Evolutionary conservation across 2,888 invertebrate genomes (phyloP), one percentile per base, ranked within the genome.

Genomic region (Chrysotoxum bicinctum): DNA sequence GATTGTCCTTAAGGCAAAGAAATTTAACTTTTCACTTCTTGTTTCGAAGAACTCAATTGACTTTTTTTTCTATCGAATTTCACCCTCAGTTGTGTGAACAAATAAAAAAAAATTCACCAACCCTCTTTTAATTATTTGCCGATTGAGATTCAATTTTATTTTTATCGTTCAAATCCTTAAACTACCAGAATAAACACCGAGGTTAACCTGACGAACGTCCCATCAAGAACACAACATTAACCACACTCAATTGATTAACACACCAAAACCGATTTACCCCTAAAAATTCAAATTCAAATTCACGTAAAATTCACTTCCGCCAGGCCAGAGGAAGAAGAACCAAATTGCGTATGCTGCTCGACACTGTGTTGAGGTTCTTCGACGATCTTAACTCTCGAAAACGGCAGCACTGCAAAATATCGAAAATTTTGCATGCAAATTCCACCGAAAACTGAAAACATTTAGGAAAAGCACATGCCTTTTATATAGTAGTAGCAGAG

Each of bases 391-490:
- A 43, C 54, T 66, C 60, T 83, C 75, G 80, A 80, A 80, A 85
- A 68, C 73, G 62, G 76, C 85, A 81, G 75, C 78, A 85, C 76
- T 85, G 85, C 85, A 81, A 74, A 86, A 84, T 87, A 79, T 87
- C 74, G 87, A 87, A 88, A 88, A 83, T 87, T 87, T 88, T 87
- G 88, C 88, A 88, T 88, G 87, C 88, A 88, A 88, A 88, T 88
- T 88, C 88, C 88, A 88, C 88, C 88, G 87, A 87, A 88, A 88
- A 88, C 88, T 88, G 88, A 88, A 88, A 87, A 86, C 84, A 88
- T 87, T 88, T 88, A 86, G 83, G 86, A 82, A 83, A 84, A 87
- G 88, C 88, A 88, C 88, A 88, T 88, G 88, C 88, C 88, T 88
- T 88, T 88, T 88, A 88, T 88, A 88, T 86, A 82, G 73, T 70